Conservation (phyloP, 2,113 vertebrate species). For the Myiagra hebetior region DNA sequence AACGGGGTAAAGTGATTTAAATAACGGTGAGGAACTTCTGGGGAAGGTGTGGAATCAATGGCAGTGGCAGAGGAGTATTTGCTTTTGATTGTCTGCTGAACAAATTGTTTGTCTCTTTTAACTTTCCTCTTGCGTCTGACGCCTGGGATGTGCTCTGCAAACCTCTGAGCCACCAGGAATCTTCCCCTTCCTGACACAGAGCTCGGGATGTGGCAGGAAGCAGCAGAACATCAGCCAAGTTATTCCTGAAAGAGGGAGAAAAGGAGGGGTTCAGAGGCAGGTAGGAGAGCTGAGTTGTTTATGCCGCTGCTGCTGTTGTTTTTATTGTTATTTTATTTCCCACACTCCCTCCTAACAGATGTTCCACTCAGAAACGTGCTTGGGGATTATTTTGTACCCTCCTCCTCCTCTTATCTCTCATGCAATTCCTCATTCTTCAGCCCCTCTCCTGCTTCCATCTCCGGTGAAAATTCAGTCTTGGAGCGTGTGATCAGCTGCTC, state of each 20-base stretch:
- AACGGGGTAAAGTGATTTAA: slow-evolving; percentile 33
- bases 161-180: not conserved
- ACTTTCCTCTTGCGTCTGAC: not conserved
- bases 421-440: not conserved
- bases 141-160: not conserved
- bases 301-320: not conserved
- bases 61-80: not conserved
- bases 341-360: not conserved
- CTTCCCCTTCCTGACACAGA: not conserved
- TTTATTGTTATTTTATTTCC: not conserved
- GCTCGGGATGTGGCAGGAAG: not conserved
- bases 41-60: not conserved
- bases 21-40: not conserved
- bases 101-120: not conserved
- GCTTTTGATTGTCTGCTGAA: not conserved
- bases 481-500: not conserved
- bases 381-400: not conserved
- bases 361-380: not conserved
- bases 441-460: not conserved
- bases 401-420: not conserved
- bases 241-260: not conserved
- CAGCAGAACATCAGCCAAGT: not conserved
- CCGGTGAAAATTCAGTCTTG: not conserved
- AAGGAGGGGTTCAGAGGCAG: not conserved
- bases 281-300: not conserved